Conservation (phyloP, 2,888 invertebrate species). For the Microctonus brassicae region DNA sequence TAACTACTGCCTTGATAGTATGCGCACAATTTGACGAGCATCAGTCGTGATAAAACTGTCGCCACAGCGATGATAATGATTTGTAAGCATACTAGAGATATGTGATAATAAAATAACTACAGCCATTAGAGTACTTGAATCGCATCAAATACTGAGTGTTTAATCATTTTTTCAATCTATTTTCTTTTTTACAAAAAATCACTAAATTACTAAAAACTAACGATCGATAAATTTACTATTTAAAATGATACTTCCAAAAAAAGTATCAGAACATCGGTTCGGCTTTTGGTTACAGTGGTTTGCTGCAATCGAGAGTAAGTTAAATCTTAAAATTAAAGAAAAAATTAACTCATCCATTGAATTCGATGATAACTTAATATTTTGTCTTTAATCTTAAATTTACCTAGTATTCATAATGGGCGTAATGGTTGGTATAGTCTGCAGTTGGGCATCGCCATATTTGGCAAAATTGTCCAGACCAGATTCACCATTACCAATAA, state of each 20-base stretch:
- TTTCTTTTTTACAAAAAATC: background rate
- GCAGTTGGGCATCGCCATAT: slow-evolving; percentile 62
- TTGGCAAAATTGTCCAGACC: slow-evolving; percentile 48
- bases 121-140: background rate
- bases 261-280: background rate
- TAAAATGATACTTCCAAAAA: background rate
- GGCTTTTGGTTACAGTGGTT: slow-evolving; percentile 46
- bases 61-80: background rate
- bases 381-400: too few species aligned
- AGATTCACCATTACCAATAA: slow-evolving; percentile 40
- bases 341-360: slow-evolving; percentile 17
- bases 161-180: background rate
- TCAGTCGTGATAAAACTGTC: background rate
- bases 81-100: background rate
- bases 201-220: background rate
- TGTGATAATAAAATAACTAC: background rate
- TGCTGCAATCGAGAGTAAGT: slow-evolving; percentile 43
- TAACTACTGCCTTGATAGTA: background rate
- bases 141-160: background rate
- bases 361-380: too few species aligned
- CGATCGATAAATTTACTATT: background rate
- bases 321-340: background rate
- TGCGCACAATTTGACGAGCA: background rate
- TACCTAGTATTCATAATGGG: slow-evolving; percentile 51
- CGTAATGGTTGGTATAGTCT: slow-evolving; percentile 49